phyloP scores from a whole-genome alignment of 2,888 invertebrate species.

The Synanthedon formicaeformis region DNA sequence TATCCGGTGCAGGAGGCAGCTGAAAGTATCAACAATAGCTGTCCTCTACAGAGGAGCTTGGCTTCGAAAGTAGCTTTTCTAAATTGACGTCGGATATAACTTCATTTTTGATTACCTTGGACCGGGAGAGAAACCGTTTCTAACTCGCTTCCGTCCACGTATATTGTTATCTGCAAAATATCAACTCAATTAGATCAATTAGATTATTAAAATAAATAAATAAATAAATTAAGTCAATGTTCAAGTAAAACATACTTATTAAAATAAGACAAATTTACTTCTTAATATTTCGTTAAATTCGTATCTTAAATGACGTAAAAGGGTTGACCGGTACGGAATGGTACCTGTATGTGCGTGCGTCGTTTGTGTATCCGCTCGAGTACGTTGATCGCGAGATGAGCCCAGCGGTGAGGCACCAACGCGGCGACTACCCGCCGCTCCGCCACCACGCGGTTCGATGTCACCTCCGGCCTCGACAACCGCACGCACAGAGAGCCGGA shows the following conservation, averaged over 20 bases:
- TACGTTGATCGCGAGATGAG: constrained; percentile 70
- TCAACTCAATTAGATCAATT: no score
- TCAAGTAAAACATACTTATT: no score
- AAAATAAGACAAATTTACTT: no score
- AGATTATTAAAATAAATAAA: no score
- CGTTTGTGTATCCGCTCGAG: constrained; percentile 67
- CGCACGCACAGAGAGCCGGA: constrained; percentile 58
- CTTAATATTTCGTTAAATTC: no score
- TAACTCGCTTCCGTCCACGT: constrained; percentile 71
- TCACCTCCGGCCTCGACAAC: constrained; percentile 65
- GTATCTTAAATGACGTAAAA: not conserved
- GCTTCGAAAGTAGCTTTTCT: no score
- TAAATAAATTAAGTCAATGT: no score
- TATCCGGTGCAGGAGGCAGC: no score
- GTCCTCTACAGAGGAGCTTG: no score
- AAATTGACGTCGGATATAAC: no score
- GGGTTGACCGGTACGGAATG: not conserved
- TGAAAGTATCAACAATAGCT: no score
- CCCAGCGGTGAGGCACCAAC: constrained; percentile 63
- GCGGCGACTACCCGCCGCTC: constrained; percentile 55
- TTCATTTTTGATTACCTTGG: constrained; percentile 41
- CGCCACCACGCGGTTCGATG: constrained; percentile 56
- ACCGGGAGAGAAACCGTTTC: constrained; percentile 68
- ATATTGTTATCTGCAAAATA: constrained; percentile 58
- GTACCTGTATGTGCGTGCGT: constrained; percentile 67